These are phyloP conservation scores for Drosophila arizonae DNA, from an alignment of 1,140 invertebrate species.

Conservation along the genomic window DNA sequence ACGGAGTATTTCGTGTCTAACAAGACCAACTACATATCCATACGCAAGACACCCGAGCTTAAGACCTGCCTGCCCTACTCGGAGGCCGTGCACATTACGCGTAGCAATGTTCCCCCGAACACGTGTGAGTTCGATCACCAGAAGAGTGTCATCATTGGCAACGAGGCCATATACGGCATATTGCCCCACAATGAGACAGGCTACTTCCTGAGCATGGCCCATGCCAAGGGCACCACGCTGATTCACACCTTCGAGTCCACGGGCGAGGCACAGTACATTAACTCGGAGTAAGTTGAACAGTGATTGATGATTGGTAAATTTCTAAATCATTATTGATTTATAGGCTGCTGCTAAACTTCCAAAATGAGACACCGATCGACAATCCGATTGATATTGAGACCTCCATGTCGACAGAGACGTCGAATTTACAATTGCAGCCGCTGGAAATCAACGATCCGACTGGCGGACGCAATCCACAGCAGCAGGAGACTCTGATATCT, in stretches of 20 bases:
- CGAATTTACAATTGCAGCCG: conserved; percentile 61
- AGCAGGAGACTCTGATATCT: conserved; percentile 64
- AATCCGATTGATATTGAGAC: conserved; percentile 76
- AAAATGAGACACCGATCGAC: conserved; percentile 69
- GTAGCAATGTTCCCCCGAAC: conserved; percentile 80
- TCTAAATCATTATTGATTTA: neutral
- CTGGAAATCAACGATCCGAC: conserved; percentile 71
- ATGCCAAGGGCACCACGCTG: conserved; percentile 77
- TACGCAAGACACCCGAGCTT: conserved; percentile 79
- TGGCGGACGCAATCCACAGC: conserved; percentile 72
- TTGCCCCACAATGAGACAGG: conserved; percentile 74
- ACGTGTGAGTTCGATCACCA: conserved; percentile 80
- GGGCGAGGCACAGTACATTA: conserved; percentile 78
- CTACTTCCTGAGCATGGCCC: conserved; percentile 76
- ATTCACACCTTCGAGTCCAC: conserved; percentile 82
- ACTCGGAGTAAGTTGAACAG: conserved; percentile 65
- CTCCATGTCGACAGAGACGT: conserved; percentile 60
- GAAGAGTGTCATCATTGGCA: conserved; percentile 81
- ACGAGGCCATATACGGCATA: conserved; percentile 78
- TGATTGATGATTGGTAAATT: neutral
- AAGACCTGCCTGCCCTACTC: conserved; percentile 72
- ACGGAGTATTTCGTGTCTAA: conserved; percentile 82
- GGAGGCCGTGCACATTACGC: conserved; percentile 72
- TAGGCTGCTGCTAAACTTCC: conserved; percentile 71
- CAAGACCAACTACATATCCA: conserved; percentile 77